Evolutionary conservation across 2,888 invertebrate species (phyloP).

Genomic region (Tipula unca): DNA sequence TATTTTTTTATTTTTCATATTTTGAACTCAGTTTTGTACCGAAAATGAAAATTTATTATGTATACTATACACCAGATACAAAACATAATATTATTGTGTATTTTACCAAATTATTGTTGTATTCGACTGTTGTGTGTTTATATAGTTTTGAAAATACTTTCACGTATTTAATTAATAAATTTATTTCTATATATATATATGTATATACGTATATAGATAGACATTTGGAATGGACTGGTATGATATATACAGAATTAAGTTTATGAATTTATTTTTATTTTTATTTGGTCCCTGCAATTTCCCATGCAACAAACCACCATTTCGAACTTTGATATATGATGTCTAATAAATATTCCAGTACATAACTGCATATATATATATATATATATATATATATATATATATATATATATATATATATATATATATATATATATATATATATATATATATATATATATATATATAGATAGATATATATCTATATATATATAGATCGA

Average conservation of each 20-base stretch:
- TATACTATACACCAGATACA: no score
- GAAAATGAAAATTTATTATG: not conserved
- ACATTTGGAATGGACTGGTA: not conserved
- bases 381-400: no score
- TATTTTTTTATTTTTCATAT: not conserved
- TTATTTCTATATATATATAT: no score
- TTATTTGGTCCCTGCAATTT: not conserved
- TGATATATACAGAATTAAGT: not conserved
- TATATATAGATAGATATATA: no score
- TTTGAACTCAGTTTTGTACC: not conserved
- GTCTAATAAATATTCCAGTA: not conserved
- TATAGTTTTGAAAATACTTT: not conserved
- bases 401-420: no score
- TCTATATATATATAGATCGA: no score
- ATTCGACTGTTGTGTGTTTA: not conserved
- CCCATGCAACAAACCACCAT: not conserved
- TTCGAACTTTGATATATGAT: not conserved
- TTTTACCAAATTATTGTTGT: no score
- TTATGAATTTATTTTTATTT: not conserved
- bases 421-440: no score
- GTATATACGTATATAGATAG: not conserved
- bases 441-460: no score
- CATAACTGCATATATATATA: not conserved
- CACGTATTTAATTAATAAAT: slow-evolving; percentile 2
- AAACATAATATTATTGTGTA: no score